Conservation (phyloP, 2,797 vertebrate genomes). For the Rhincodon typus region DNA sequence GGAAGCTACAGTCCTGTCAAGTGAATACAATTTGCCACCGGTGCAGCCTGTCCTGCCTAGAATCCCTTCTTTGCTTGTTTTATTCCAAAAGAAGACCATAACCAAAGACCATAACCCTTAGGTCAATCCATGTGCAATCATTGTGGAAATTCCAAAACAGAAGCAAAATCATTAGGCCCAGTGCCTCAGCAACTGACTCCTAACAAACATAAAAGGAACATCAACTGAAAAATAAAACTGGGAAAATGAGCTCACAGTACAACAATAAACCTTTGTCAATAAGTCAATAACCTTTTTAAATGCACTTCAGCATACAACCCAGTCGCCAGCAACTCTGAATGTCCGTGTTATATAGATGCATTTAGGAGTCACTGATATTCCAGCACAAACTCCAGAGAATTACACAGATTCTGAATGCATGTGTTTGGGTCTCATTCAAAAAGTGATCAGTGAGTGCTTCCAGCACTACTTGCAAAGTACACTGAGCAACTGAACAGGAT, state of each 20-base stretch:
- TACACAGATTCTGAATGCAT: not conserved
- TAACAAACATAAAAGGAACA: slow-evolving; percentile 12
- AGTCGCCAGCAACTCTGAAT: not conserved
- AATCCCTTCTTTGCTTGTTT: not conserved
- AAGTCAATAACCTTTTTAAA: not conserved
- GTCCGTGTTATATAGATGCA: not conserved
- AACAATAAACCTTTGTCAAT: not conserved
- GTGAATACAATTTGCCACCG: not conserved
- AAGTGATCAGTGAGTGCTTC: not conserved
- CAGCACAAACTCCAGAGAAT: not conserved
- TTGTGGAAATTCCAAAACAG: not conserved
- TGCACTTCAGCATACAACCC: not conserved
- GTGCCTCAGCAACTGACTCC: not conserved
- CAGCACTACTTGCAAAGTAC: not conserved
- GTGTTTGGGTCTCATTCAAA: not conserved
- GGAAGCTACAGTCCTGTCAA: not conserved
- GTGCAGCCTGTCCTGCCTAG: not conserved
- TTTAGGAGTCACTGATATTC: not conserved
- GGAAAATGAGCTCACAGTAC: not conserved
- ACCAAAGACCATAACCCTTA: not conserved
- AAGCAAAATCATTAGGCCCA: not conserved
- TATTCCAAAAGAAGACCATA: not conserved
- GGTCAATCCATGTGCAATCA: not conserved
- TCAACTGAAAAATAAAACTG: not conserved
- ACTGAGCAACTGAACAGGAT: not conserved